phyloP scores from a whole-genome alignment of 1,140 invertebrate genomes.

The Microplitis mediator region DNA sequence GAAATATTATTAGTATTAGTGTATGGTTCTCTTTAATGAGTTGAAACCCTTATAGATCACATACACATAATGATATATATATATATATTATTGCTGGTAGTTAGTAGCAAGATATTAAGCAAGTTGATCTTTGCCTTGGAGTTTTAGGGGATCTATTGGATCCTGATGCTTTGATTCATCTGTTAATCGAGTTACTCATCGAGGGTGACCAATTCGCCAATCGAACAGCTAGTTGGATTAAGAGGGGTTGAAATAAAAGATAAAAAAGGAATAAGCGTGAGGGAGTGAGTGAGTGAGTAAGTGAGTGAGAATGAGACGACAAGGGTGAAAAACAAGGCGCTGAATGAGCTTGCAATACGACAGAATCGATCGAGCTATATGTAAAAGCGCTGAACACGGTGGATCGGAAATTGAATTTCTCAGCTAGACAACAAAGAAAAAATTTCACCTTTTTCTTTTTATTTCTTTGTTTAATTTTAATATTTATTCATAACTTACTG shows the following conservation, averaged over 20 bases:
- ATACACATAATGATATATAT: too few relatives aligned
- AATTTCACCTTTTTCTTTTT: neutral
- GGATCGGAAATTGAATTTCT: conserved; percentile 25
- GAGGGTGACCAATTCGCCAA: conserved; percentile 15
- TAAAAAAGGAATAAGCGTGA: neutral
- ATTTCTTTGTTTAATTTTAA: neutral
- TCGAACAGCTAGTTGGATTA: conserved; percentile 10
- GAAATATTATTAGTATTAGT: too few relatives aligned
- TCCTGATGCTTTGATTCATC: neutral
- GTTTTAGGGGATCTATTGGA: conserved; percentile 1
- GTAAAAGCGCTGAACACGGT: conserved; percentile 21
- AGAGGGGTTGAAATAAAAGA: neutral
- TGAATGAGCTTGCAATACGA: conserved; percentile 17
- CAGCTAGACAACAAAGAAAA: neutral
- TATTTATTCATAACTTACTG: conserved; percentile 6
- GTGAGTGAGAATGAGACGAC: conserved; percentile 8
- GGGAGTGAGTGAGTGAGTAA: neutral
- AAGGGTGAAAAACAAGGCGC: conserved; percentile 17
- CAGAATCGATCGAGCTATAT: neutral
- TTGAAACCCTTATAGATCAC: too few relatives aligned
- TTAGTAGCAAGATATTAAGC: neutral
- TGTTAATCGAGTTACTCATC: conserved; percentile 17
- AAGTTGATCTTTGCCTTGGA: neutral
- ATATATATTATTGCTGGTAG: neutral
- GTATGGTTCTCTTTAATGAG: too few relatives aligned